Percentiles rank a stretch among this genome's conserved stretches.
Evolutionary conservation across 2,888 invertebrate genomes (phyloP).

Genomic region (Patella caerulea): DNA sequence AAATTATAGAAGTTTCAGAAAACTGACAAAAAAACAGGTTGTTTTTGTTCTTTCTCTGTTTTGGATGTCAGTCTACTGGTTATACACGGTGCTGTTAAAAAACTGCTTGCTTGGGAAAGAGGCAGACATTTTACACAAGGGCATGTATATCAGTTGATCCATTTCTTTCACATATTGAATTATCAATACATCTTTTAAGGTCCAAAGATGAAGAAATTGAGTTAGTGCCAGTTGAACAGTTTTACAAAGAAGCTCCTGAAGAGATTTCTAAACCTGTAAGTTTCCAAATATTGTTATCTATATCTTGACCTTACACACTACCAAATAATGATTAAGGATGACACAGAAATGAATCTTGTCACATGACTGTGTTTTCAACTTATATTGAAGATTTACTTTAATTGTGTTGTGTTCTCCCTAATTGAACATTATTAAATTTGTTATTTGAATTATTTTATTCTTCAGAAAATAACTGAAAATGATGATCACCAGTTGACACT

Average conservation of each 20-base stretch:
- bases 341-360: no score
- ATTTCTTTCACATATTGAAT: not conserved
- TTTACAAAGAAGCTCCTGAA: conserved; percentile 84
- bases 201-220: conserved; percentile 95
- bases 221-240: conserved; percentile 86
- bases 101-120: not conserved
- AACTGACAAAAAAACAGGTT: no score
- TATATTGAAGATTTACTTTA: no score
- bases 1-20: no score
- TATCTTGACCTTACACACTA: not conserved
- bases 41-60: no score
- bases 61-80: not conserved
- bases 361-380: no score
- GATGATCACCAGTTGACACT: conserved; percentile 86
- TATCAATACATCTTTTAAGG: conserved; percentile 70
- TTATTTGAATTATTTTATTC: conserved; percentile 34
- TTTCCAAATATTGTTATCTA: conserved; percentile 18
- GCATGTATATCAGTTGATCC: not conserved
- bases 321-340: no score
- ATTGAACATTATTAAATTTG: no score
- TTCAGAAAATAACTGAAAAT: conserved; percentile 78
- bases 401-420: no score
- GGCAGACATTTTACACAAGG: not conserved
- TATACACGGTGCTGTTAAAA: not conserved
- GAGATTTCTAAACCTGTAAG: conserved; percentile 80